Percentiles rank a stretch among this genome's conserved stretches.
Conservation (phyloP, 2,888 invertebrate species). For the Chalcis sispes region DNA sequence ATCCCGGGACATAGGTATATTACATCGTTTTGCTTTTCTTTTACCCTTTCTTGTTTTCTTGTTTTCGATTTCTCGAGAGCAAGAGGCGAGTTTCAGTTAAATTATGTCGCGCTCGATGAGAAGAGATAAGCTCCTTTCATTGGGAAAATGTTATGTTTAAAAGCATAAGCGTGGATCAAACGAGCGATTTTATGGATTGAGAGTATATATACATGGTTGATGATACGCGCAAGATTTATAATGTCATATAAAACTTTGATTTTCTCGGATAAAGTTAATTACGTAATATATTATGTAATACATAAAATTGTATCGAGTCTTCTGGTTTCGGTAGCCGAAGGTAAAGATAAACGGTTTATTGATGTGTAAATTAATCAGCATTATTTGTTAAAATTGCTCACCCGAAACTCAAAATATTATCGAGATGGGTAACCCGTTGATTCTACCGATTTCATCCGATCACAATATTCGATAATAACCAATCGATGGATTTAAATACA, state of each 20-base stretch:
- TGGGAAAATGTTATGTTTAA: background rate
- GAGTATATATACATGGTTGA: background rate
- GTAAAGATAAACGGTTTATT: conserved; percentile 31
- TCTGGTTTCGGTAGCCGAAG: conserved; percentile 13
- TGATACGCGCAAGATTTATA: conserved; percentile 25
- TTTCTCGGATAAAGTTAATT: background rate
- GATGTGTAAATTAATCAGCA: conserved; percentile 21
- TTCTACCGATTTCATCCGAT: too few species aligned
- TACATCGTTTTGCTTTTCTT: too few species aligned
- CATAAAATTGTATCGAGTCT: conserved; percentile 26
- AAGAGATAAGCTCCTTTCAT: background rate
- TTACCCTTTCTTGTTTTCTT: too few species aligned
- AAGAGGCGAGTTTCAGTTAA: too few species aligned
- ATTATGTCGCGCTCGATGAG: too few species aligned
- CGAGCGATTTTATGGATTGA: background rate
- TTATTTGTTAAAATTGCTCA: background rate
- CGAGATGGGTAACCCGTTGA: too few species aligned
- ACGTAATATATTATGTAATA: conserved; percentile 9
- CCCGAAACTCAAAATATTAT: too few species aligned
- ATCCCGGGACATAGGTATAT: too few species aligned
- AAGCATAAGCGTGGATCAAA: too few species aligned
- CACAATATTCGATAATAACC: too few species aligned
- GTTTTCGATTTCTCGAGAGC: too few species aligned
- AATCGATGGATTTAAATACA: too few species aligned
- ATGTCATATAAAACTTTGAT: conserved; percentile 12